Evolutionary conservation across 2,797 vertebrate genomes (phyloP).

Genomic region (Brachymystax lenok): DNA sequence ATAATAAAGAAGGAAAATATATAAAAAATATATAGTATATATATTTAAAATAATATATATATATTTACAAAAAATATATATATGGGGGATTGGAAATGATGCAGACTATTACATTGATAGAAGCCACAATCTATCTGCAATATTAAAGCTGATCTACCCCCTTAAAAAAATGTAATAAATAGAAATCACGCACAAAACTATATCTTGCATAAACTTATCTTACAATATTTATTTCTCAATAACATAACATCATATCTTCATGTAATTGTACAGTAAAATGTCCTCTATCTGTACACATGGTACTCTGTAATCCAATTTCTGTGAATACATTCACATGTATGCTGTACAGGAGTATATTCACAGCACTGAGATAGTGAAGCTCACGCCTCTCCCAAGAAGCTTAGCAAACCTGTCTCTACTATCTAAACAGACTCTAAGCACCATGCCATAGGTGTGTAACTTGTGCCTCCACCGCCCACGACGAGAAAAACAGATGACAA

Average conservation of each 20-base stretch:
- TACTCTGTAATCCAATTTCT: neutral
- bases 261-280: neutral
- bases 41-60: too few relatives aligned
- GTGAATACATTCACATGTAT: slow-evolving; percentile 15
- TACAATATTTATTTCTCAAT: neutral
- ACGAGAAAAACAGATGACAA: slow-evolving; percentile 53
- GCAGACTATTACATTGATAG: too few relatives aligned
- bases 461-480: slow-evolving; percentile 43
- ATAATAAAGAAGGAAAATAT: too few relatives aligned
- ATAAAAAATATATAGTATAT: too few relatives aligned
- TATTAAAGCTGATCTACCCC: too few relatives aligned
- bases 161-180: too few relatives aligned
- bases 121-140: too few relatives aligned
- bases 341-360: slow-evolving; percentile 27
- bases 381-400: slow-evolving; percentile 28
- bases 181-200: neutral
- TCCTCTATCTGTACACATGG: neutral
- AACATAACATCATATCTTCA: neutral
- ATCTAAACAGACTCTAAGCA: slow-evolving; percentile 42
- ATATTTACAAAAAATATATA: too few relatives aligned
- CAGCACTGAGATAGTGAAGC: slow-evolving; percentile 23
- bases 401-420: slow-evolving; percentile 28
- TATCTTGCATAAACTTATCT: neutral
- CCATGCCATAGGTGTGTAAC: slow-evolving; percentile 38
- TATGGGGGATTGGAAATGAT: too few relatives aligned